Evolutionary conservation across 2,888 invertebrate genomes (phyloP).

Genomic region (Pachliopta kotzebuea): DNA sequence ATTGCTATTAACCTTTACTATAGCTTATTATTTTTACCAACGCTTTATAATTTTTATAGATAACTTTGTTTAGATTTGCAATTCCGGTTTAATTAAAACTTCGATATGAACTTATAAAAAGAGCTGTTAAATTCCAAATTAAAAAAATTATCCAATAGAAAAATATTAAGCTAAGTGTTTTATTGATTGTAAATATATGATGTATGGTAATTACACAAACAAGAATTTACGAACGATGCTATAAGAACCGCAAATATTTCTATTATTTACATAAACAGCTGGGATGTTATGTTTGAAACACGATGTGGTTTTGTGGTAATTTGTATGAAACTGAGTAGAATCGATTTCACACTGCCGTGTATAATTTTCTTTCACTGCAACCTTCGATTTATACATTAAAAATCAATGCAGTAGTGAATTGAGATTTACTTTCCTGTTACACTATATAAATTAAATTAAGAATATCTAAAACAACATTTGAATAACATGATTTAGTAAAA

Average conservation of each 20-base stretch:
- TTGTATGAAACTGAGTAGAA: constrained; percentile 21
- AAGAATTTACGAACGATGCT: background rate
- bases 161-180: no score
- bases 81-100: background rate
- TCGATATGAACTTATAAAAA: no score
- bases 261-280: constrained; percentile 15
- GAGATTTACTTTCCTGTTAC: background rate
- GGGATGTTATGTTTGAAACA: constrained; percentile 13
- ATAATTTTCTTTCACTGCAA: background rate
- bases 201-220: no score
- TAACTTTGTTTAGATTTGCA: background rate
- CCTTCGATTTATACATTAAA: background rate
- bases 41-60: background rate
- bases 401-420: background rate
- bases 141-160: no score
- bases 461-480: no score
- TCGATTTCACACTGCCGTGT: constrained; percentile 12
- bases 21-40: background rate
- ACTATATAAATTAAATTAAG: no score
- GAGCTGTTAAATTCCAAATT: no score
- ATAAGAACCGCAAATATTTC: constrained; percentile 9
- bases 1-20: background rate
- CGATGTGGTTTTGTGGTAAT: constrained; percentile 23
- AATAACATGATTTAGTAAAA: no score
- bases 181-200: no score